Evolutionary conservation across 2,797 vertebrate species (phyloP).

Genomic region (Syndactyla subalaris): DNA sequence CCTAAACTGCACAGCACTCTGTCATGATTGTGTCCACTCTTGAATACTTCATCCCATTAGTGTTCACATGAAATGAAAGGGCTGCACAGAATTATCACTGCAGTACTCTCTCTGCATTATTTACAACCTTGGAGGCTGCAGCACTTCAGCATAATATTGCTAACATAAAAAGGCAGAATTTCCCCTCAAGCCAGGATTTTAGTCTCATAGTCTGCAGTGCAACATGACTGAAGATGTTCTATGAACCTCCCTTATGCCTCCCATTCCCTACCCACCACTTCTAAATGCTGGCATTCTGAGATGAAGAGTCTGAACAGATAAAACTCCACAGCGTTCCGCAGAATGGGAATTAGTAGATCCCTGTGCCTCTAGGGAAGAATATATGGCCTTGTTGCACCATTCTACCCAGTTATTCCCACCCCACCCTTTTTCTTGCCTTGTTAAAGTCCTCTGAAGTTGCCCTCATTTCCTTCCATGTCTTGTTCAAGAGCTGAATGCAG

Average conservation of each 20-base stretch:
- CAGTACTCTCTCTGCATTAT: conserved; percentile 44
- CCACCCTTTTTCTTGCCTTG: conserved; percentile 82
- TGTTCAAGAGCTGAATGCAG: conserved; percentile 98
- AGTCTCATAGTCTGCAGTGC: not conserved
- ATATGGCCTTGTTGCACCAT: not conserved
- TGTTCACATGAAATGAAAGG: not conserved
- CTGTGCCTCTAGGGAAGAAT: not conserved
- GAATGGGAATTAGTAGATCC: not conserved
- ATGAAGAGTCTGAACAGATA: not conserved
- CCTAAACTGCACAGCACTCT: not conserved
- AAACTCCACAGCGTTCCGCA: not conserved
- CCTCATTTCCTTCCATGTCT: conserved; percentile 99
- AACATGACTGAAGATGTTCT: not conserved
- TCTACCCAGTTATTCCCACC: not conserved
- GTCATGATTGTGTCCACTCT: not conserved
- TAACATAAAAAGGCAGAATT: conserved; percentile 29
- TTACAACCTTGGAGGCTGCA: conserved; percentile 36
- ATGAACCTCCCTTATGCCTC: not conserved
- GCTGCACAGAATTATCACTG: conserved; percentile 18
- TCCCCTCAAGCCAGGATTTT: conserved; percentile 21
- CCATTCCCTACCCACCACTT: not conserved
- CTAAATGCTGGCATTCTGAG: not conserved
- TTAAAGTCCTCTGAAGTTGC: conserved; percentile 99
- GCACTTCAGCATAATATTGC: conserved; percentile 29
- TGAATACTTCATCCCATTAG: conserved; percentile 39